Evolutionary conservation across 2,113 vertebrate species (phyloP).

Genomic region (Cebidichthys violaceus): DNA sequence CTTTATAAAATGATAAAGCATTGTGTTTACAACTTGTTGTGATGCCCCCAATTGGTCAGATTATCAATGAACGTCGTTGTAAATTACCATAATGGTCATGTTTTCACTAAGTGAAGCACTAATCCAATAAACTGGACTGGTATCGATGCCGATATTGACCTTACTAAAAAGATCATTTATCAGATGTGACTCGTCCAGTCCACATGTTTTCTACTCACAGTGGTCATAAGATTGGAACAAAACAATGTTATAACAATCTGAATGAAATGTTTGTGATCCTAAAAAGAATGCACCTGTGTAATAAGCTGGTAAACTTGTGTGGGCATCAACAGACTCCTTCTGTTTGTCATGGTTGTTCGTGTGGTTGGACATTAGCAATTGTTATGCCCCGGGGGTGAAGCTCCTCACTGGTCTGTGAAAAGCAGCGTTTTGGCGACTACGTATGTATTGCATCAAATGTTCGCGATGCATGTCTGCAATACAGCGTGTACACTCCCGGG

Average conservation of each 20-base stretch:
- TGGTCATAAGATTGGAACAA: not conserved
- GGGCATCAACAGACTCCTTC: not conserved
- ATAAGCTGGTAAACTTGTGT: not conserved
- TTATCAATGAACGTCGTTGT: not conserved
- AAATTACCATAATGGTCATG: not conserved
- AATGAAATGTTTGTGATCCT: not conserved
- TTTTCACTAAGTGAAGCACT: not conserved
- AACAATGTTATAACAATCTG: not conserved
- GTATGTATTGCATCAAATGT: conserved; percentile 11
- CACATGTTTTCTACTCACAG: not conserved
- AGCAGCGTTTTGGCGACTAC: not conserved
- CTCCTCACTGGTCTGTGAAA: conserved; percentile 6
- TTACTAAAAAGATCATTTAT: not conserved
- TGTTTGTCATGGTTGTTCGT: not conserved
- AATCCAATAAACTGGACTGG: not conserved
- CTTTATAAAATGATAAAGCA: not conserved
- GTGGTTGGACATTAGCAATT: not conserved
- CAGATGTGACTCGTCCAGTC: not conserved
- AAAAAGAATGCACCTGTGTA: too few relatives aligned
- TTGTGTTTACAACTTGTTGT: too few relatives aligned
- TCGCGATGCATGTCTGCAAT: conserved; percentile 10
- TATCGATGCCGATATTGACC: not conserved
- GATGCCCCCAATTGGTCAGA: too few relatives aligned
- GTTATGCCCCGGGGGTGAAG: not conserved
- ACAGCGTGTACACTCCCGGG: conserved; percentile 7